Evolutionary conservation across 2,888 invertebrate species (phyloP).

Genomic region (Acleris sparsana): DNA sequence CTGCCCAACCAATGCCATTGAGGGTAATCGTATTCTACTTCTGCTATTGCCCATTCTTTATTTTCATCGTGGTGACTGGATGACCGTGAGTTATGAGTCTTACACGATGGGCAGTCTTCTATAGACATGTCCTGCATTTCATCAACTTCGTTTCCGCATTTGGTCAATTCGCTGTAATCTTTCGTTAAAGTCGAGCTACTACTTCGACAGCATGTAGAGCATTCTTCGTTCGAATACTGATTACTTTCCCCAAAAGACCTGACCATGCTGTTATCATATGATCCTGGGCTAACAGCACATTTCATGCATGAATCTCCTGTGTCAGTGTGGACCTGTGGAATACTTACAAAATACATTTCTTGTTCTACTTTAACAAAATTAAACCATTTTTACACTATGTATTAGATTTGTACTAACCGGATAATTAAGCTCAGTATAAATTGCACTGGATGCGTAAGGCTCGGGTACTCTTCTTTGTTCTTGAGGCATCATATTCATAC

Average conservation of each 20-base stretch:
- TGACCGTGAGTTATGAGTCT: conserved; percentile 73
- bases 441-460: conserved; percentile 90
- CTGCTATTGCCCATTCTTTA: conserved; percentile 76
- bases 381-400: too few relatives aligned
- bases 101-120: conserved; percentile 78
- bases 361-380: too few relatives aligned
- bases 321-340: conserved; percentile 74
- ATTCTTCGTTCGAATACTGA: conserved; percentile 78
- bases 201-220: conserved; percentile 76
- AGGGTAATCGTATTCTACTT: conserved; percentile 78
- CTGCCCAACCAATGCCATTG: conserved; percentile 80
- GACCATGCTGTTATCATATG: conserved; percentile 81
- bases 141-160: conserved; percentile 74
- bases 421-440: conserved; percentile 78
- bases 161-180: conserved; percentile 80
- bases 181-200: conserved; percentile 77
- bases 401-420: conserved; percentile 53
- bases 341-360: conserved; percentile 21
- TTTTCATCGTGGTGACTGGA: conserved; percentile 75
- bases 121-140: conserved; percentile 72
- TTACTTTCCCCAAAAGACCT: conserved; percentile 75
- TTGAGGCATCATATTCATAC: conserved; percentile 65
- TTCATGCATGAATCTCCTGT: conserved; percentile 82
- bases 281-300: conserved; percentile 81
- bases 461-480: conserved; percentile 78